Percentiles rank a stretch among this genome's conserved stretches.
phyloP scores from a whole-genome alignment of 1,140 invertebrate species.

The Drosophila parvula region DNA sequence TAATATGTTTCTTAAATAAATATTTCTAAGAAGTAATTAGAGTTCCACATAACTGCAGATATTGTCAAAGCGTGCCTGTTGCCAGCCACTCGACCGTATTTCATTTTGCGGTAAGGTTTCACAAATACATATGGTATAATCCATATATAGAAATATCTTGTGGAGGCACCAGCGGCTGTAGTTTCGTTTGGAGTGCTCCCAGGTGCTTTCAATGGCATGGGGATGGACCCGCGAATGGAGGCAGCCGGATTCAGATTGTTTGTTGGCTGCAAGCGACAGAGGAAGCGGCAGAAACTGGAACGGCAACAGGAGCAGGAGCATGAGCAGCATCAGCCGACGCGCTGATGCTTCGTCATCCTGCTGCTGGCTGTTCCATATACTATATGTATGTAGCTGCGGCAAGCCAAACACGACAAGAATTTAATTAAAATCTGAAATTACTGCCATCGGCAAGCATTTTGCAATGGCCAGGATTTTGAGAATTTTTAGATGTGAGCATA shows the following conservation, averaged over 20 bases:
- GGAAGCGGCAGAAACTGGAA: constrained; percentile 13
- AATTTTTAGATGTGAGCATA: constrained; percentile 61
- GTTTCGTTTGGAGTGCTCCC: constrained; percentile 5
- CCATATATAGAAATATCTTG: constrained; percentile 19
- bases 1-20: neutral
- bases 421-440: constrained; percentile 82
- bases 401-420: constrained; percentile 68
- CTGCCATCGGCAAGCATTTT: constrained; percentile 60
- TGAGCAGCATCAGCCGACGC: constrained; percentile 15
- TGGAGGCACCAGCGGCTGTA: constrained; percentile 4
- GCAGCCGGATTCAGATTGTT: constrained; percentile 30
- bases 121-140: constrained; percentile 43
- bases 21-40: neutral
- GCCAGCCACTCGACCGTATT: constrained; percentile 13
- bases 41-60: too few species aligned
- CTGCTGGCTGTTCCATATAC: constrained; percentile 13
- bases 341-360: constrained; percentile 30
- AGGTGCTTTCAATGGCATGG: constrained; percentile 2
- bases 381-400: constrained; percentile 27
- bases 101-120: constrained; percentile 26
- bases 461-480: constrained; percentile 48
- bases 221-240: neutral
- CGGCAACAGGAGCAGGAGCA: constrained; percentile 7
- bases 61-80: neutral
- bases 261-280: constrained; percentile 40